A percentile compares a stretch with the other conserved stretches of the same genome.
Evolutionary conservation across 2,888 invertebrate species (phyloP).

Genomic region (Spodoptera picta): DNA sequence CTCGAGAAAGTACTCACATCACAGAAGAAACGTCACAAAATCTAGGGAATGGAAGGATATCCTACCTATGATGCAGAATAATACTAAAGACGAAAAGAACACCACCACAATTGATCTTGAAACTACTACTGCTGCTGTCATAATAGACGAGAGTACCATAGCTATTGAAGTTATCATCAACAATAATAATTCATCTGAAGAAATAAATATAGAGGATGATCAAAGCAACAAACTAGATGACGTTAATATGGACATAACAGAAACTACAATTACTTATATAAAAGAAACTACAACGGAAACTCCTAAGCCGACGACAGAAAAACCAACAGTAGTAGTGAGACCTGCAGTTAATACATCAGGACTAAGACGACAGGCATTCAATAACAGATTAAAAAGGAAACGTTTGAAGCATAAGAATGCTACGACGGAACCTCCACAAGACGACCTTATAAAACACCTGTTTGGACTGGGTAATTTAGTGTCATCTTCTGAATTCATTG

Average conservation of each 20-base stretch:
- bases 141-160: conserved; percentile 45
- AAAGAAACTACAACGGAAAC: conserved; percentile 53
- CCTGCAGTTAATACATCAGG: conserved; percentile 67
- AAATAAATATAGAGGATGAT: conserved; percentile 38
- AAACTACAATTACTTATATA: conserved; percentile 45
- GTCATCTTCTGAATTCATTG: conserved; percentile 81
- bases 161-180: conserved; percentile 14
- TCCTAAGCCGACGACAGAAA: conserved; percentile 58
- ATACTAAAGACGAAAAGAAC: conserved; percentile 55
- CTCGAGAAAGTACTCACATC: conserved; percentile 71
- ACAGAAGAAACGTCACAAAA: conserved; percentile 72
- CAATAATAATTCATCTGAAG: conserved; percentile 33
- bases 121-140: conserved; percentile 54
- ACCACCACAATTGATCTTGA: conserved; percentile 49
- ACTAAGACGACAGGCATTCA: conserved; percentile 74
- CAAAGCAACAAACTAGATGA: conserved; percentile 48
- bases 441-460: conserved; percentile 72
- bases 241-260: conserved; percentile 45
- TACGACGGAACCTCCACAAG: conserved; percentile 77
- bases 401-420: conserved; percentile 75
- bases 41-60: conserved; percentile 75
- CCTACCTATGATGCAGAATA: conserved; percentile 65
- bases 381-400: conserved; percentile 78
- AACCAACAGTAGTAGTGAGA: conserved; percentile 57
- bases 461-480: conserved; percentile 77